A percentile compares a stretch with the other conserved stretches of the same genome.
Conservation (phyloP, 30 jellyfish, hydroid and myxozoan genomes). For the Phacellophora camtschatica region DNA sequence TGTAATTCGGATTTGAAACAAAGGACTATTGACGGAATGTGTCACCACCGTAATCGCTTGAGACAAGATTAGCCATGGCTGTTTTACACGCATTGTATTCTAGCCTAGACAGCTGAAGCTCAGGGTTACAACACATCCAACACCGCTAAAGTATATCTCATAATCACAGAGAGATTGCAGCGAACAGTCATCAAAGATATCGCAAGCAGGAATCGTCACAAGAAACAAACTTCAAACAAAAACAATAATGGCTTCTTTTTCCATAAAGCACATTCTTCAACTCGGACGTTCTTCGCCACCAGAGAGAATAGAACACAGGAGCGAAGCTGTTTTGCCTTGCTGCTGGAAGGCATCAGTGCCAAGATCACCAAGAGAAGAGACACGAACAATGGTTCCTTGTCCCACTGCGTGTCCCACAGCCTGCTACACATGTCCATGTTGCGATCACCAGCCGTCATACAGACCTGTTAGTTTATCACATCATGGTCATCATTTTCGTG, state of each 20-base stretch:
- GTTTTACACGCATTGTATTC: conserved; percentile 63
- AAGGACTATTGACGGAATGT: conserved; percentile 77
- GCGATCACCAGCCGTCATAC: conserved; percentile 59
- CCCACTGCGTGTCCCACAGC: conserved; percentile 70
- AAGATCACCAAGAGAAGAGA: conserved; percentile 55
- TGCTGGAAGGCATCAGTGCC: conserved; percentile 54
- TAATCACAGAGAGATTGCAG: neutral
- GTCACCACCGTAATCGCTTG: conserved; percentile 78
- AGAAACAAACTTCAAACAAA: neutral
- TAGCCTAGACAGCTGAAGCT: conserved; percentile 69
- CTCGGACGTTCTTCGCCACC: conserved; percentile 57
- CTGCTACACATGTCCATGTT: conserved; percentile 55
- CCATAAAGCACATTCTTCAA: conserved; percentile 64
- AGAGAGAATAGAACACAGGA: conserved; percentile 57
- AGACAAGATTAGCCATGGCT: conserved; percentile 56
- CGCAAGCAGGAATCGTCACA: neutral
- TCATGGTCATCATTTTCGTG: conserved; percentile 62
- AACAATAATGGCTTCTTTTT: conserved; percentile 38
- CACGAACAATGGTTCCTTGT: conserved; percentile 59
- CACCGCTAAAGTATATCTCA: conserved; percentile 27
- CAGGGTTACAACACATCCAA: conserved; percentile 39
- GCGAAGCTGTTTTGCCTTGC: conserved; percentile 50
- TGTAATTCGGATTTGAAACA: conserved; percentile 87
- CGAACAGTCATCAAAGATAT: conserved; percentile 27
- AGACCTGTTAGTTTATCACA: conserved; percentile 23